phyloP scores from a whole-genome alignment of 2,888 invertebrate genomes.

The Drosophila testacea region DNA sequence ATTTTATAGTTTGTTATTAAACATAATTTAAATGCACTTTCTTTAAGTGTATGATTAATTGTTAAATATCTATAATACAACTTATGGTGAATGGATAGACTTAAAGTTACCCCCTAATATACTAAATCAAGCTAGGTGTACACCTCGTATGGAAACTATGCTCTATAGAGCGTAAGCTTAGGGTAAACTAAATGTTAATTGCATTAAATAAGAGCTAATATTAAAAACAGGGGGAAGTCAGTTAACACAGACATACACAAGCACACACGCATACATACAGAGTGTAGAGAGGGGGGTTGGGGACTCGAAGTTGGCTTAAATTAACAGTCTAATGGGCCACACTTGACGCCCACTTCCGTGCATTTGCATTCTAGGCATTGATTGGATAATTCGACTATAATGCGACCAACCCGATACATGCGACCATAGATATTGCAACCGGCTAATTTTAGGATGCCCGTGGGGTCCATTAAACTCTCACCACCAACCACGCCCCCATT shows the following conservation, averaged over 20 bases:
- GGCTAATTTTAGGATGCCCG: constrained; percentile 90
- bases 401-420: constrained; percentile 93
- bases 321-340: constrained; percentile 88
- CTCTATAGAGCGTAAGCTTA: not conserved
- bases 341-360: constrained; percentile 94
- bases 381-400: constrained; percentile 92
- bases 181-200: constrained; percentile 23
- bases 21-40: constrained; percentile 41
- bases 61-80: constrained; percentile 63
- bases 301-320: constrained; percentile 50
- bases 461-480: constrained; percentile 79
- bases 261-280: not conserved
- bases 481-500: not conserved
- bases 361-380: constrained; percentile 94
- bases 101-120: constrained; percentile 5
- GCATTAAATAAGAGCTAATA: constrained; percentile 16
- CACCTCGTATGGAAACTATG: not conserved
- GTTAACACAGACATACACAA: constrained; percentile 11
- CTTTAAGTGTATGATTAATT: constrained; percentile 9
- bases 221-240: not conserved
- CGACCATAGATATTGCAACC: constrained; percentile 96
- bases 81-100: constrained; percentile 43
- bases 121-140: constrained; percentile 15
- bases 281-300: not conserved
- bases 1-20: constrained; percentile 2